These are phyloP conservation scores for Cyphomyrus plagiostoma DNA, from an alignment of 2,113 vertebrate species.

Conservation along the genomic window DNA sequence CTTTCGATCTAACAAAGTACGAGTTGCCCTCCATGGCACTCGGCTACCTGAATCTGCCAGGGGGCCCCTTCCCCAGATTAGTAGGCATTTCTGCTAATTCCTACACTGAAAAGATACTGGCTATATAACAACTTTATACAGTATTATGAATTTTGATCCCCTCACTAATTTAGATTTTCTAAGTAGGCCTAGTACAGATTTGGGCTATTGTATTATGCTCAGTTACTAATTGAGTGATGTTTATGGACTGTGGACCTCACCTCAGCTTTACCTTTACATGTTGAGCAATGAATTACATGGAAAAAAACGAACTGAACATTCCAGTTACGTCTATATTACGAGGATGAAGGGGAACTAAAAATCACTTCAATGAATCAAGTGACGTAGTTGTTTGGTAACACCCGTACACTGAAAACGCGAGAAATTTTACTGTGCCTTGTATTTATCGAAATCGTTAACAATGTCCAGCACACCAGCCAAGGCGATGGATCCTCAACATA, in stretches of 20 bases:
- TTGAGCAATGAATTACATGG: neutral
- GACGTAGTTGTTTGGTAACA: neutral
- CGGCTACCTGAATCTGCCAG: neutral
- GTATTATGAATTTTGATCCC: neutral
- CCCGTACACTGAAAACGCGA: neutral
- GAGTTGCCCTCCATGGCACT: too few species aligned
- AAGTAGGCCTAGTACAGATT: neutral
- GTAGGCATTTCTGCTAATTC: neutral
- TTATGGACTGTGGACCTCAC: neutral
- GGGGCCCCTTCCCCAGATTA: neutral
- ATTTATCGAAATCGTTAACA: neutral
- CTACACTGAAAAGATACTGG: neutral
- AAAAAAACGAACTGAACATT: neutral
- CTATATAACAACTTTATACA: neutral
- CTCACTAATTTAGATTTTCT: neutral
- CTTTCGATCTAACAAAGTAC: too few species aligned
- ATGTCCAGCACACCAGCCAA: neutral
- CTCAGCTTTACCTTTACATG: neutral
- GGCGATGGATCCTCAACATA: slow-evolving; percentile 8
- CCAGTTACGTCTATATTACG: neutral
- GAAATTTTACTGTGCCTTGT: neutral
- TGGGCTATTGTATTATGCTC: neutral
- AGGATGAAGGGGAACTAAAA: neutral
- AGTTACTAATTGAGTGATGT: neutral
- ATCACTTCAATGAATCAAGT: neutral